Evolutionary conservation across 2,113 vertebrate species (phyloP), one percentile per base, ranked within the genome.

Genomic region (Tetrao urogallus): DNA sequence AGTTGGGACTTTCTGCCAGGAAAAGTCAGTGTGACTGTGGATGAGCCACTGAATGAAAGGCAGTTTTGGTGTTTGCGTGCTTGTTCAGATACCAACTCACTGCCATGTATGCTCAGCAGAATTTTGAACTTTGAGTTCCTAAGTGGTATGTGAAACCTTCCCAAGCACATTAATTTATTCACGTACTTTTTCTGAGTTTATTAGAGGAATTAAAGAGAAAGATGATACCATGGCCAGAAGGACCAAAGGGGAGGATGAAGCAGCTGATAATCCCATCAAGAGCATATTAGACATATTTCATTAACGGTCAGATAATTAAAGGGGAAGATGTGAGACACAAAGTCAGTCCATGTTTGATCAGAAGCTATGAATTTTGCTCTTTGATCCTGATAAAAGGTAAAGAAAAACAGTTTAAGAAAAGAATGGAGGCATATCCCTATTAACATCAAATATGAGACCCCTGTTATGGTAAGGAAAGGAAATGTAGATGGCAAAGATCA

Each of bases 381-480:
- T 96, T 95, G 81, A 97, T 89, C 57, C 47, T 42, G 58, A 77
- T 85, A 78, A 88, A 81, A 11, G 47, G 28, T 52, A 93, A 95
- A 93, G 80, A 86, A 89, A 95, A 94, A 72, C 76, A 94, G 60
- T 72, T 94, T 91, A 86, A 61, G 18, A 69, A 87, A 89, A 72
- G n/a, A 82, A 86, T 64, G 50, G 70, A 64, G 61, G 32, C 72
- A 81, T 75, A 70, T 17, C 20, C 4, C 12, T 80, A n/a, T 88
- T 87, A 74, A 42, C 7, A 74, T 71, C 72, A 66, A 91, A 94
- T 63, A 82, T n/a, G 20, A 84, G 57, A 83, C 30, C 42, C 25
- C 40, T 88, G 42, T 79, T 13, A 13, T 25, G 43, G 63, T 32
- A 86, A 92, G 56, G 86, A 89, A 93, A 83, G 71, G 7, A 85